Conservation (phyloP, 1,140 invertebrate species). For the Wasmannia auropunctata region DNA sequence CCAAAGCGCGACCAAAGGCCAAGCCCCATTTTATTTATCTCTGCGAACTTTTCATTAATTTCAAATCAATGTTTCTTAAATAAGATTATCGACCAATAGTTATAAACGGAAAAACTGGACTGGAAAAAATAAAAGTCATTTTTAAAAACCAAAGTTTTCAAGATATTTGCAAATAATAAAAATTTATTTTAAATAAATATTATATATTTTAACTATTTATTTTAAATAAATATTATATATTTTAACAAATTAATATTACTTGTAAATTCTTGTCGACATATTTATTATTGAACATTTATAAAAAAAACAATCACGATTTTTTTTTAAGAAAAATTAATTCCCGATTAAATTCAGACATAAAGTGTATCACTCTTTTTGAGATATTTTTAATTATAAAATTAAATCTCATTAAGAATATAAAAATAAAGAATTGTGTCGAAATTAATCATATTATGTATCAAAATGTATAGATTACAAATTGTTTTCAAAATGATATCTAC, state of each 20-base stretch:
- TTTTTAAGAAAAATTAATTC: not conserved
- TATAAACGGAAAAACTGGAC: not conserved
- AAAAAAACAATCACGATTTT: too few relatives aligned
- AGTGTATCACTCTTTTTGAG: too few relatives aligned
- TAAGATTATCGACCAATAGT: not conserved
- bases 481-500: not conserved
- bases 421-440: not conserved
- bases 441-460: not conserved
- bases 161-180: too few relatives aligned
- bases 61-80: not conserved
- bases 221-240: not conserved
- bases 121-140: not conserved
- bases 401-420: not conserved
- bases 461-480: not conserved
- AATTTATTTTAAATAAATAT: too few relatives aligned
- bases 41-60: not conserved
- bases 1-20: not conserved
- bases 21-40: too few relatives aligned
- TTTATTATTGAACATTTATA: too few relatives aligned
- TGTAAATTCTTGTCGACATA: not conserved
- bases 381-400: conserved; percentile 13
- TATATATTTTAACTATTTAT: too few relatives aligned
- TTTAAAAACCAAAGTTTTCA: not conserved
- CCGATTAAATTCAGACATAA: not conserved
- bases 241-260: not conserved